These are phyloP conservation scores for Cydia amplana DNA, from an alignment of 1,140 invertebrate species.

Conservation along the genomic window DNA sequence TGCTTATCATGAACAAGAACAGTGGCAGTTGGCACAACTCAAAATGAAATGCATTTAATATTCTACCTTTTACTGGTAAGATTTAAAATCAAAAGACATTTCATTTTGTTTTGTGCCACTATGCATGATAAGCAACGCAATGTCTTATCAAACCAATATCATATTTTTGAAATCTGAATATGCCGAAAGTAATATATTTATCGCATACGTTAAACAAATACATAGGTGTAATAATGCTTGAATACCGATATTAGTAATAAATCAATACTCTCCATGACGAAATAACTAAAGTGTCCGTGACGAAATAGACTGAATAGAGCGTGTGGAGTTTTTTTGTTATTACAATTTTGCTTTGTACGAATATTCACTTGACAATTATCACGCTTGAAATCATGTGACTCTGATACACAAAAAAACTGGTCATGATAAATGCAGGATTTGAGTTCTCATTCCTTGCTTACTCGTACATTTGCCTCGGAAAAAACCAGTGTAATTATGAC, in stretches of 20 bases:
- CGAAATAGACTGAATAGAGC: constrained; percentile 22
- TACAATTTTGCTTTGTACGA: constrained; percentile 14
- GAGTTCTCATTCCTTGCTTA: neutral
- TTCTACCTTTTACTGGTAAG: too few species aligned
- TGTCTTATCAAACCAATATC: too few species aligned
- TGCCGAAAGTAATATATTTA: neutral
- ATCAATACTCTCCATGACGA: constrained; percentile 18
- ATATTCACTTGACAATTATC: constrained; percentile 26
- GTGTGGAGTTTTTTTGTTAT: constrained; percentile 28
- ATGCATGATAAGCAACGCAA: too few species aligned
- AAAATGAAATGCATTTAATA: too few species aligned
- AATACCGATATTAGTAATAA: constrained; percentile 6
- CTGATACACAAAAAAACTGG: constrained; percentile 17
- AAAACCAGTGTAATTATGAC: neutral
- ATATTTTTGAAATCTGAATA: neutral
- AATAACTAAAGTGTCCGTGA: constrained; percentile 25
- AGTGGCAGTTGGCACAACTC: too few species aligned
- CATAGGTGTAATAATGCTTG: neutral
- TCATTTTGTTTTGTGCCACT: too few species aligned
- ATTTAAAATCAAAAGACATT: too few species aligned
- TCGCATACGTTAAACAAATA: neutral
- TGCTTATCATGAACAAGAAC: too few species aligned
- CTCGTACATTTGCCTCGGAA: neutral
- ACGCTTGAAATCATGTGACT: constrained; percentile 32
- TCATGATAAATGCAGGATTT: neutral